Percentiles rank a stretch among this genome's conserved stretches.
These are phyloP conservation scores for Agrotis clavis DNA, from an alignment of 2,888 invertebrate genomes.

Conservation along the genomic window DNA sequence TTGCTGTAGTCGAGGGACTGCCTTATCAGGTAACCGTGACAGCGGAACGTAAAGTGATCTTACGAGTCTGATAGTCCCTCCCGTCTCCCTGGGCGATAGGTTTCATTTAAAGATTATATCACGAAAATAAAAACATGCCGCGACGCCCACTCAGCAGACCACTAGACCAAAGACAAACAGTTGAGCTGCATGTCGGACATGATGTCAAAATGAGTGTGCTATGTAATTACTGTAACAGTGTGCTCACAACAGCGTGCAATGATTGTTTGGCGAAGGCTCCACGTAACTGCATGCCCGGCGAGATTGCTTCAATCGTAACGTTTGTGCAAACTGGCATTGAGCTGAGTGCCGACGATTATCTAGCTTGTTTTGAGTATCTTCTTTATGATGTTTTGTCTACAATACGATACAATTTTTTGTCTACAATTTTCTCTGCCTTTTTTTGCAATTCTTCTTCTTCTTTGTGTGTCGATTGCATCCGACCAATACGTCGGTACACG, in stretches of 20 bases:
- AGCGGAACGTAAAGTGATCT: too few species aligned
- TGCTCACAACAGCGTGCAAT: constrained; percentile 53
- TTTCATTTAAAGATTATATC: too few species aligned
- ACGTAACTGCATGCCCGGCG: constrained; percentile 39
- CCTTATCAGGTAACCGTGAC: too few species aligned
- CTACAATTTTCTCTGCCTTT: too few species aligned
- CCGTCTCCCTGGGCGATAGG: too few species aligned
- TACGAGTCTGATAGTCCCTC: too few species aligned
- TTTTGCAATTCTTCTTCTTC: too few species aligned
- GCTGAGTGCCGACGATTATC: constrained; percentile 1
- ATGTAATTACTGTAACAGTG: constrained; percentile 52
- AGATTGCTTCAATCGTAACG: constrained; percentile 26
- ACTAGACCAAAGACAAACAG: constrained; percentile 1
- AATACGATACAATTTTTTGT: too few species aligned
- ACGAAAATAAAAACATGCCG: too few species aligned
- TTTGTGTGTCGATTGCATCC: too few species aligned
- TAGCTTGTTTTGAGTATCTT: not conserved
- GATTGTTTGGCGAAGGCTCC: constrained; percentile 40
- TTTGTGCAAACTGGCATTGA: constrained; percentile 33
- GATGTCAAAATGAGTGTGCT: constrained; percentile 47
- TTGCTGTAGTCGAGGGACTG: too few species aligned
- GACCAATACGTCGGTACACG: too few species aligned
- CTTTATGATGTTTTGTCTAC: not conserved
- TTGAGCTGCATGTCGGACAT: constrained; percentile 21
- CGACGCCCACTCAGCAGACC: not conserved